Evolutionary conservation across 37 sponge, comb jelly and placozoan genomes (phyloP), one percentile per base, ranked within the genome.

Genomic region (Lycopodina hypogea): DNA sequence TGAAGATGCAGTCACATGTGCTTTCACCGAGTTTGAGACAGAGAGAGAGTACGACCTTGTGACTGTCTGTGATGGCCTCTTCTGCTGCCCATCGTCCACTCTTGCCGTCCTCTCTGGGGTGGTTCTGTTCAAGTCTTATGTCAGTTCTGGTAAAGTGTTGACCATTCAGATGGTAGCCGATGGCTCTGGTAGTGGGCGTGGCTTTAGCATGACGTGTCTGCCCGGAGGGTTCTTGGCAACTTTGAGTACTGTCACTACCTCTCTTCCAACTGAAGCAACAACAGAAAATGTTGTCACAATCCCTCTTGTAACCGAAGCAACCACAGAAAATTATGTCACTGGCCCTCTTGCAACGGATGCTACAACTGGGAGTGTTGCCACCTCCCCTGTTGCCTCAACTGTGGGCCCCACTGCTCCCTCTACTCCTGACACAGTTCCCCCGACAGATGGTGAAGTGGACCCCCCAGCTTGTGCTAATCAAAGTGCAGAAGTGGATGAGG

Each of bases 151-250:
- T 17, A 61, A 56, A 0, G 71, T 36, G 3, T 42, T 84, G 1
- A 71, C 85, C 1, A 29, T 84, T 42, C 60, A 71, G 55, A 17
- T 84, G 48, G 26, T 18, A 2, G 67, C 85, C 14, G 77, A 84
- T 77, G 62, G 77, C 12, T 38, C 37, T 15, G 37, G 42, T n/a
- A 41, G 40, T 38, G 7, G 17, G 0, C 50, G 39, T 32, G 85
- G 85, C 14, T 77, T 84, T 38, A 62, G 62, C 39, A 68, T 53
- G 14, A 50, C 60, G 40, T 55, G 42, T 51, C 11, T 17, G 1
- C 29, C 69, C 68, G 42, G 52, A 66, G 64, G n/a, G 48, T 1
- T n/a, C 19, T 56, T 62, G 1, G 22, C 70, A 15, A 65, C 35
- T 19, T 2, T 33, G 2, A 30, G 34, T 34, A 7, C 35, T 12